phyloP scores from a whole-genome alignment of 2,113 vertebrate species.

The Chamaea fasciata region DNA sequence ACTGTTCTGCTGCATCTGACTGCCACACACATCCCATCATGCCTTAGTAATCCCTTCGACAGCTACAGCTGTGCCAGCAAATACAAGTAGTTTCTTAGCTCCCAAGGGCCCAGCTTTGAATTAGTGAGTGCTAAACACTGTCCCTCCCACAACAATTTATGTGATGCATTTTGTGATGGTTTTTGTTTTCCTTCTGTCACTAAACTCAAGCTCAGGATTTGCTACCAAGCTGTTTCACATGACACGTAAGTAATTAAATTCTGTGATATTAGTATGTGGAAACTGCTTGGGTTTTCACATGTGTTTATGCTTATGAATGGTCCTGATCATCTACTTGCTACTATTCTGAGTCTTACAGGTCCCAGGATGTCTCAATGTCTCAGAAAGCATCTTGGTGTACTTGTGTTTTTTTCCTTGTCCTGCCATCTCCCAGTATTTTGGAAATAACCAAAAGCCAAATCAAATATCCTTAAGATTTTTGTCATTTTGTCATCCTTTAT shows the following conservation, averaged over 20 bases:
- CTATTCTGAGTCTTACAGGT: not conserved
- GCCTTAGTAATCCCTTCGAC: not conserved
- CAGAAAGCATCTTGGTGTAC: not conserved
- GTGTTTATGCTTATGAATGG: not conserved
- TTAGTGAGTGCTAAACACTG: not conserved
- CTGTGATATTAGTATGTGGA: not conserved
- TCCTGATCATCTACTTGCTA: not conserved
- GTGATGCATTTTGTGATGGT: not conserved
- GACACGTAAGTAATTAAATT: not conserved
- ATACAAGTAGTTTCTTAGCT: not conserved
- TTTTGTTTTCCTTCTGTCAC: not conserved
- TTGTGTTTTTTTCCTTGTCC: not conserved
- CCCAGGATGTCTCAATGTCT: not conserved
- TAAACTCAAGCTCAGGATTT: not conserved
- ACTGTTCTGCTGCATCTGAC: not conserved
- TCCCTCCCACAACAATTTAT: not conserved
- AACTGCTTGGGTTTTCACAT: not conserved
- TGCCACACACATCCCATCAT: not conserved
- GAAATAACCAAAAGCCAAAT: not conserved
- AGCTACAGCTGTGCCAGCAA: conserved; percentile 36
- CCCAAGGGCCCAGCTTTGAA: not conserved
- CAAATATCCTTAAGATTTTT: not conserved
- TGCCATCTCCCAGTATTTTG: not conserved
- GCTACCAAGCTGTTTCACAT: not conserved
- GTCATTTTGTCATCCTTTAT: not conserved